Evolutionary conservation across 2,797 vertebrate species (phyloP), one percentile per base, ranked within the genome.

Genomic region (Scomberomorus guttatus): DNA sequence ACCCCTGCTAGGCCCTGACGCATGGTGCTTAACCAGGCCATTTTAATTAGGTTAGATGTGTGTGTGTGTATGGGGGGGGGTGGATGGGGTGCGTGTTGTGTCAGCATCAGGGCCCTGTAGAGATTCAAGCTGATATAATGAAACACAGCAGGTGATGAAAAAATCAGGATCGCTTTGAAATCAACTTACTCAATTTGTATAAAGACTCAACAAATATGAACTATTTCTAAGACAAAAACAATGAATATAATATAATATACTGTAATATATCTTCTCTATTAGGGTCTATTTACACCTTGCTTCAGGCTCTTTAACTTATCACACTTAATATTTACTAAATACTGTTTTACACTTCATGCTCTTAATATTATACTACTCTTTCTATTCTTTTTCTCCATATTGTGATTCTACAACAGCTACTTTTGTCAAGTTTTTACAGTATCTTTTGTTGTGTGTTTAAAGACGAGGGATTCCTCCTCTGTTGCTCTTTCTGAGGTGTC

Each of bases 31-130:
- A 95, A 95, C 93, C 89, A 92, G 93, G 76, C 93, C 86, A 92
- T 88, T 94, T 96, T 96, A 96, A 95, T 96, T 94, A 96, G 96
- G 96, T 96, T 94, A 95, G 79, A 17, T 70, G 70, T 82, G 81
- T 79, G 70, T 81, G 56, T 85, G 67, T 56, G 69, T 63, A 67
- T 77, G 68, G 60, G 72, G 69, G 69, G 64, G 70, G 65, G 82
- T 67, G 51, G 52, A 63, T 61, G 62, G 24, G 18, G 76, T 32
- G 51, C 46, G 60, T 42, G 55, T 77, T 75, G 74, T 55, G 66
- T 90, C 70, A 79, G 78, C 77, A 32, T 81, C 68, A 75, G 61
- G 55, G 70, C 65, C 64, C 34, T 3, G 42, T 70, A 74, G 75
- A 88, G 64, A 77, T 84, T 85, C 73, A 83, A 82, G 81, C 73